Base-by-base conservation (phyloP, 2,888 invertebrate species). In the Myopa testacea region DNA sequence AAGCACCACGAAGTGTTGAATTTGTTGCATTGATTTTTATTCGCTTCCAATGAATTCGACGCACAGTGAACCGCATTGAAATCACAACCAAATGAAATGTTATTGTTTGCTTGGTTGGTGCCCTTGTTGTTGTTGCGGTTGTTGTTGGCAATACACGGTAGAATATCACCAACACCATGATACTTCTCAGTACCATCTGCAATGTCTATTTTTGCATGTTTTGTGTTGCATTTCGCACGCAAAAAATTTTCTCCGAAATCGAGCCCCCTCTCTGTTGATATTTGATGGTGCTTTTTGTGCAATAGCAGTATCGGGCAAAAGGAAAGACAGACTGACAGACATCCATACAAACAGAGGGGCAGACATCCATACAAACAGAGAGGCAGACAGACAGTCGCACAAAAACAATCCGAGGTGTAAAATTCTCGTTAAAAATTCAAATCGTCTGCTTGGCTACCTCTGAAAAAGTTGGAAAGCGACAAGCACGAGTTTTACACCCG, bases 341-440 rank as follows among this genome's bases (percentile, higher is more conserved):
- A 38, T 14, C 7, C 65, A 37, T 4, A 65, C 38, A 65, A 16
- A 16, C 16, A n/a, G 55, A n/a, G 12, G 4, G 65, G 37, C 12
- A 19, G 14, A 50, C 58, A 71, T 14, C 7, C 65, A 37, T 0
- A 65, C 38, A 65, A n/a, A n/a, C 16, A n/a, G 55, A 26, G 14
- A 14, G 65, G 37, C 12, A 26, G 14, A 38, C 58, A 71, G 68
- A 73, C 70, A 75, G 67, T 62, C 60, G 67, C 52, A 71, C 62
- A 67, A 78, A 78, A 76, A 78, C 78, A 63, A 78, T 50, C 55
- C 50, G 73, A 78, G 73, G 76, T 76, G 78, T 76, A 62, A 78
- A 76, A 73, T 68, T 26, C 76, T 78, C 78, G 76, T 78, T 78
- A 76, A 78, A 78, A 76, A 72, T 78, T 72, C 75, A 78, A 78